Conservation (phyloP, 2,113 vertebrate species). For the Pseudonaja textilis region DNA sequence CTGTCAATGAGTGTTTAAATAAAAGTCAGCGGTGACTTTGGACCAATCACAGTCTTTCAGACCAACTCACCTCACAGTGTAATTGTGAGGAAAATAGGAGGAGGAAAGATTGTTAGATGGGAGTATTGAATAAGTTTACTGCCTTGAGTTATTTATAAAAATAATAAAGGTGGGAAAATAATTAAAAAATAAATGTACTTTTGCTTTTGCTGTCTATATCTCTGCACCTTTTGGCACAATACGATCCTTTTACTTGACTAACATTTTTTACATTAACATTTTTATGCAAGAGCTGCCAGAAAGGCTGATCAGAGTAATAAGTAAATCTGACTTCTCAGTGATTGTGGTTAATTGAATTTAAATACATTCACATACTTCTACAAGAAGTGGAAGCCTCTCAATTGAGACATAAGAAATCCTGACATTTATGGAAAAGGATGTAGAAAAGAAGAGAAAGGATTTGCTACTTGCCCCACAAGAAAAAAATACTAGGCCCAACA, state of each 20-base stretch:
- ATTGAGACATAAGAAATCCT: background rate
- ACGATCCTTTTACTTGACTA: background rate
- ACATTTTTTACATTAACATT: background rate
- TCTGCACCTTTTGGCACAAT: background rate
- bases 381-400: background rate
- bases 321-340: too few relatives aligned
- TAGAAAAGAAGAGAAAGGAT: background rate
- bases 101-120: background rate
- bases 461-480: background rate
- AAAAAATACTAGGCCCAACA: background rate
- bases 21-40: background rate
- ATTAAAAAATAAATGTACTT: background rate
- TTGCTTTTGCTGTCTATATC: background rate
- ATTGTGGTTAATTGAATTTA: background rate
- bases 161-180: background rate
- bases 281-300: background rate
- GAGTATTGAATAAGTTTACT: background rate
- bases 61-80: background rate
- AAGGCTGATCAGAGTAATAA: background rate
- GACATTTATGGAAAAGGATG: background rate
- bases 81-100: background rate
- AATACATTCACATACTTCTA: background rate
- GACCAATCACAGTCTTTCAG: background rate
- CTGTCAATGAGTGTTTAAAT: background rate
- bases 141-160: background rate